phyloP scores from a whole-genome alignment of 1,140 invertebrate species.

The Zaprionus kolodkinae region DNA sequence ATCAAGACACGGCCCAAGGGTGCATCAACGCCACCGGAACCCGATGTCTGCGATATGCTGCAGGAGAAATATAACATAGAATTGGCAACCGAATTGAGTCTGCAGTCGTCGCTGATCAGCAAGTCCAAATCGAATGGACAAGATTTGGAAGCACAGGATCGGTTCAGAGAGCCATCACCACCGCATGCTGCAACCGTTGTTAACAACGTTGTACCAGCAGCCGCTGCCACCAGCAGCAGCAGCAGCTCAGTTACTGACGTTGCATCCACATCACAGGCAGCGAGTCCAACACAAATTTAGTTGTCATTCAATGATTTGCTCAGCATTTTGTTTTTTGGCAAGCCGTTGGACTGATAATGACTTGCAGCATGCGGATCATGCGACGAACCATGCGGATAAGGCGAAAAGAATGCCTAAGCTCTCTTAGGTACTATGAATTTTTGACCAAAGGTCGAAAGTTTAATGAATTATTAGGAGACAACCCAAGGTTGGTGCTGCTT shows the following conservation, averaged over 20 bases:
- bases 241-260: slow-evolving; percentile 33
- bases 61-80: slow-evolving; percentile 52
- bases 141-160: slow-evolving; percentile 23
- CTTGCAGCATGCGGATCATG: neutral
- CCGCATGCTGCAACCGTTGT: slow-evolving; percentile 21
- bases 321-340: slow-evolving; percentile 83
- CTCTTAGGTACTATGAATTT: slow-evolving; percentile 54
- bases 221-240: slow-evolving; percentile 20
- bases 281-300: slow-evolving; percentile 80
- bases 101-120: slow-evolving; percentile 23
- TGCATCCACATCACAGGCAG: slow-evolving; percentile 69
- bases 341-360: slow-evolving; percentile 68
- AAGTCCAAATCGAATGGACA: slow-evolving; percentile 45
- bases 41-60: slow-evolving; percentile 27
- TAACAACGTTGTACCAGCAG: slow-evolving; percentile 12
- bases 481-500: slow-evolving; percentile 69
- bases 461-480: slow-evolving; percentile 36
- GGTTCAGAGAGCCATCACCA: slow-evolving; percentile 19
- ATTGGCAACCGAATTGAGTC: slow-evolving; percentile 44
- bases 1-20: slow-evolving; percentile 48
- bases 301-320: slow-evolving; percentile 84
- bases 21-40: slow-evolving; percentile 59
- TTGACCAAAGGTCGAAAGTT: slow-evolving; percentile 67
- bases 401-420: slow-evolving; percentile 9
- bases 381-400: neutral